A percentile compares a stretch with the other conserved stretches of the same genome.
phyloP scores from a whole-genome alignment of 1,140 invertebrate genomes.

The Brachionus rubens region DNA sequence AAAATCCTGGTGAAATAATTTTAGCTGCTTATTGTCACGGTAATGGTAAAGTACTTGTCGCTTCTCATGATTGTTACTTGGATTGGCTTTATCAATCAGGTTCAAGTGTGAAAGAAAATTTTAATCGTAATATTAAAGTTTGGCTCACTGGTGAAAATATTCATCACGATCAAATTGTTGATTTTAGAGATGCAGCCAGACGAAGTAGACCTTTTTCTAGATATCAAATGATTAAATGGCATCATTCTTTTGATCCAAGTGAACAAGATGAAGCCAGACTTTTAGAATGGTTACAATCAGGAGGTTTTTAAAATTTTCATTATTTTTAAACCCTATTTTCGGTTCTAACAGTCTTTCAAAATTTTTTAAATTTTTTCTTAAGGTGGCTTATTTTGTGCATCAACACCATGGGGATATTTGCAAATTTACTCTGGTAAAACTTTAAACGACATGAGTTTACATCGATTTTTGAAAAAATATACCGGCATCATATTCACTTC shows the following conservation, averaged over 20 bases:
- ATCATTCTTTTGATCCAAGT: not conserved
- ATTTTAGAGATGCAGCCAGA: slow-evolving; percentile 4
- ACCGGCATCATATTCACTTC: not conserved
- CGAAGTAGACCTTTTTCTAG: not conserved
- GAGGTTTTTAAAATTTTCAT: slow-evolving; percentile 18
- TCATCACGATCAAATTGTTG: not conserved
- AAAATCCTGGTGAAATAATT: not conserved
- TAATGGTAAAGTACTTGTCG: not conserved
- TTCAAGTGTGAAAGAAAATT: not conserved
- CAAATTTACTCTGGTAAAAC: not conserved
- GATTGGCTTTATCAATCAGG: not conserved
- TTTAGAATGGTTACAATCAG: not conserved
- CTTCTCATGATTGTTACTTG: slow-evolving; percentile 27
- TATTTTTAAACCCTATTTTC: no score
- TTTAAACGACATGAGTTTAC: slow-evolving; percentile 2
- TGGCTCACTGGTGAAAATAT: not conserved
- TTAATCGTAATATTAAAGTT: not conserved
- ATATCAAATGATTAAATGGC: slow-evolving; percentile 27
- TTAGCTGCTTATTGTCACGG: not conserved
- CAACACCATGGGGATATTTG: slow-evolving; percentile 38
- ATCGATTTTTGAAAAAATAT: slow-evolving; percentile 20
- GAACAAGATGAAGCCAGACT: not conserved
- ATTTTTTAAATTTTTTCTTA: not conserved
- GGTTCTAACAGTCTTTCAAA: no score
- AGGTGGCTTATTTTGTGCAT: slow-evolving; percentile 13